A percentile compares a stretch with the other conserved stretches of the same genome.
phyloP scores from a whole-genome alignment of 2,113 vertebrate species.

The Muntiacus muntjak region DNA sequence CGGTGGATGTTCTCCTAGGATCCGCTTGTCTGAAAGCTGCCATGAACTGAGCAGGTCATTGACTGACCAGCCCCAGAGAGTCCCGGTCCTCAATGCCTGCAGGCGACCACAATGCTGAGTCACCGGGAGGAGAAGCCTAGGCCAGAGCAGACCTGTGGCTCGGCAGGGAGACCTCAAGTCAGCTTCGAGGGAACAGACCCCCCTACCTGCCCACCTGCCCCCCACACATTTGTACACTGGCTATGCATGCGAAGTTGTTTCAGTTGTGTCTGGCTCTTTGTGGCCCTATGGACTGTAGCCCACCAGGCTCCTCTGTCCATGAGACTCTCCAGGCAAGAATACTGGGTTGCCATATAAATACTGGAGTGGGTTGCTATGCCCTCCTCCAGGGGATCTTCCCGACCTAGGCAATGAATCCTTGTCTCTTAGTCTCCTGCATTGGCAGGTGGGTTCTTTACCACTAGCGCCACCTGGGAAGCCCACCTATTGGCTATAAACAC shows the following conservation, averaged over 20 bases:
- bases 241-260: not conserved
- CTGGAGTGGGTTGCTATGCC: not conserved
- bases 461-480: not conserved
- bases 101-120: not conserved
- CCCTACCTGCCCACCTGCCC: fast-evolving
- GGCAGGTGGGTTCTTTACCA: not conserved
- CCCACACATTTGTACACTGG: not conserved
- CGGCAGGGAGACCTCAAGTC: not conserved
- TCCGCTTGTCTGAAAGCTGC: not conserved
- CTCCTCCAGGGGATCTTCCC: not conserved
- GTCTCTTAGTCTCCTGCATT: not conserved
- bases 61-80: not conserved
- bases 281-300: not conserved
- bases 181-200: not conserved
- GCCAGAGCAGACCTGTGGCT: not conserved
- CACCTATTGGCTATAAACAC: not conserved
- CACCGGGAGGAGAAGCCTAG: not conserved
- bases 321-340: not conserved
- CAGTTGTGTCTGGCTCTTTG: not conserved
- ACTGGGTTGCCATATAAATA: not conserved
- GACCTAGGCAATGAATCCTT: not conserved
- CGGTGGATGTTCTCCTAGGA: not conserved
- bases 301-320: not conserved
- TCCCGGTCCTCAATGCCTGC: not conserved
- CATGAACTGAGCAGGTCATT: not conserved